Conservation (phyloP, 2,888 invertebrate species). For the Leptura quadrifasciata region DNA sequence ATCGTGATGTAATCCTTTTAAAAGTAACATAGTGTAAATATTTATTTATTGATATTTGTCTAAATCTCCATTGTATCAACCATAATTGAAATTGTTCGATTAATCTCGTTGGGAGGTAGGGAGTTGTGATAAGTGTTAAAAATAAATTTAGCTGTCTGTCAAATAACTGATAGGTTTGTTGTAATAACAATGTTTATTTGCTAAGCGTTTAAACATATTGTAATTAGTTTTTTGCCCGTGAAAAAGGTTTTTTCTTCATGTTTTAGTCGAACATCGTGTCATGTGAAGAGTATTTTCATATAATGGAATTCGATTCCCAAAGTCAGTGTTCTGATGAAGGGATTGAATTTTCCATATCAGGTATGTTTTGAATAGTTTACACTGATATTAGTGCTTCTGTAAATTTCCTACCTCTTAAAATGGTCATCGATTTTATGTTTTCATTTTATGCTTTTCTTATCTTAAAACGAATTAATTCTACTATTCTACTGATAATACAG, state of each 20-base stretch:
- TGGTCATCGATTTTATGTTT: slow-evolving; percentile 22
- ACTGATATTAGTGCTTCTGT: slow-evolving; percentile 7
- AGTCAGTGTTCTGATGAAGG: slow-evolving; percentile 69
- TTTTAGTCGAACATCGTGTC: slow-evolving; percentile 47
- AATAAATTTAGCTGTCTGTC: slow-evolving; percentile 20
- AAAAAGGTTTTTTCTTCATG: slow-evolving; percentile 41
- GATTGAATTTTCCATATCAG: slow-evolving; percentile 65
- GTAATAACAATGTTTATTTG: slow-evolving; percentile 46
- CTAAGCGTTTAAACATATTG: slow-evolving; percentile 41
- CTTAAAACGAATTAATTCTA: slow-evolving; percentile 32
- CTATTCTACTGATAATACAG: slow-evolving; percentile 24
- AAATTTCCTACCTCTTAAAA: slow-evolving; percentile 40
- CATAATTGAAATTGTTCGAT: slow-evolving; percentile 27
- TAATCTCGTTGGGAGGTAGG: slow-evolving; percentile 43
- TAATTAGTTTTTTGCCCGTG: slow-evolving; percentile 46
- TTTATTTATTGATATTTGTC: slow-evolving; percentile 59
- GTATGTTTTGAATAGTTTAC: slow-evolving; percentile 55
- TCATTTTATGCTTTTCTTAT: slow-evolving; percentile 22
- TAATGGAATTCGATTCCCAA: slow-evolving; percentile 68
- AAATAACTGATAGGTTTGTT: slow-evolving; percentile 45
- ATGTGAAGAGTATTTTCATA: slow-evolving; percentile 53
- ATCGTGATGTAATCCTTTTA: slow-evolving; percentile 61
- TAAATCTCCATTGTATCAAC: slow-evolving; percentile 42
- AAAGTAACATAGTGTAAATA: slow-evolving; percentile 59
- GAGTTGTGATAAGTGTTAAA: slow-evolving; percentile 34